Conservation (phyloP, 1,140 invertebrate genomes). For the Maconellicoccus hirsutus region DNA sequence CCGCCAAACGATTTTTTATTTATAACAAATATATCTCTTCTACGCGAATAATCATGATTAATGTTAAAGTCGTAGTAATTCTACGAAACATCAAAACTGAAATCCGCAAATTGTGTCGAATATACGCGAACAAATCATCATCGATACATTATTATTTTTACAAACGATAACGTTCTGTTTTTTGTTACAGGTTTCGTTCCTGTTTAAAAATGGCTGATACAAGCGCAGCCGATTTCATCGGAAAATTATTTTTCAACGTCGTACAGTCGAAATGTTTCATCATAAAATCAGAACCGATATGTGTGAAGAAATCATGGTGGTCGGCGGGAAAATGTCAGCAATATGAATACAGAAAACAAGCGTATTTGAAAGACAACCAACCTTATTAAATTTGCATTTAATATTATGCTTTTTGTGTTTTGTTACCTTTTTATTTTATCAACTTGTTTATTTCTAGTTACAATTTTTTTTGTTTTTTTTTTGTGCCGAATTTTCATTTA, state of each 20-base stretch:
- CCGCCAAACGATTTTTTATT: too few relatives aligned
- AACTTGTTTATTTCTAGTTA: background rate
- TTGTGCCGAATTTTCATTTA: too few relatives aligned
- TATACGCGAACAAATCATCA: too few relatives aligned
- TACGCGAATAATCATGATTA: too few relatives aligned
- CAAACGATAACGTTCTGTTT: constrained; percentile 1
- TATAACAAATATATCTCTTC: too few relatives aligned
- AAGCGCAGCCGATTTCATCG: constrained; percentile 74
- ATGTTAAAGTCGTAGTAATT: too few relatives aligned
- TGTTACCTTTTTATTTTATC: background rate
- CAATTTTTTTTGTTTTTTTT: background rate
- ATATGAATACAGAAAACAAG: constrained; percentile 54
- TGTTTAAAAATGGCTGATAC: constrained; percentile 79
- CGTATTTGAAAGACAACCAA: constrained; percentile 59
- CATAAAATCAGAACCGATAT: constrained; percentile 61
- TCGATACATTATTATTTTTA: background rate
- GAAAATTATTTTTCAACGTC: constrained; percentile 87
- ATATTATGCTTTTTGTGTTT: background rate
- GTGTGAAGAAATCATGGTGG: constrained; percentile 64
- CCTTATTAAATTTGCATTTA: constrained; percentile 38
- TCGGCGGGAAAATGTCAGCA: constrained; percentile 56
- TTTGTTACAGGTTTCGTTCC: constrained; percentile 62
- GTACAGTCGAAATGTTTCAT: constrained; percentile 86
- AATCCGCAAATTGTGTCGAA: too few relatives aligned
- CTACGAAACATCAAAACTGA: too few relatives aligned